These are phyloP conservation scores for Neria commutata DNA, from an alignment of 2,888 invertebrate genomes.

Conservation along the genomic window DNA sequence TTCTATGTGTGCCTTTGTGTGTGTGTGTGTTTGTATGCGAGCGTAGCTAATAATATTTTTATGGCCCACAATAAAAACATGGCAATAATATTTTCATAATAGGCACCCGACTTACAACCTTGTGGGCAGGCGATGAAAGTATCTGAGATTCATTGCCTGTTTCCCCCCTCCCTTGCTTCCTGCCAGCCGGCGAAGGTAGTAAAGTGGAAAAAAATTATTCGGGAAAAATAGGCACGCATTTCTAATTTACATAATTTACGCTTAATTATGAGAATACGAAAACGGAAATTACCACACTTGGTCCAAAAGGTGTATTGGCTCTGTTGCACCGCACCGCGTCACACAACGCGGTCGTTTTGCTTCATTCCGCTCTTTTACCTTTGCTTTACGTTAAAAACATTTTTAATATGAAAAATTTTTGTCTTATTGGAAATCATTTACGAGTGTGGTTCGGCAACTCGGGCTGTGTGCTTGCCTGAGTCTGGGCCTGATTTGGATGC, in stretches of 20 bases:
- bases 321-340: not conserved
- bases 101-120: slow-evolving; percentile 3
- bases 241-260: slow-evolving; percentile 48
- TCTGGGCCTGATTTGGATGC: too few species aligned
- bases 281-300: slow-evolving; percentile 29
- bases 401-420: not conserved
- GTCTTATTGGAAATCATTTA: too few species aligned
- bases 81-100: slow-evolving; percentile 24
- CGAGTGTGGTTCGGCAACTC: too few species aligned
- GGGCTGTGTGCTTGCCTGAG: too few species aligned
- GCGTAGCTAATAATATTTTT: not conserved
- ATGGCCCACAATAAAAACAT: slow-evolving; percentile 1
- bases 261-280: slow-evolving; percentile 41
- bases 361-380: not conserved
- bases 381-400: not conserved
- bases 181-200: too few species aligned
- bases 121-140: not conserved
- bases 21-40: not conserved
- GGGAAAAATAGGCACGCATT: not conserved
- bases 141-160: too few species aligned
- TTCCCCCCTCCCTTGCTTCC: too few species aligned
- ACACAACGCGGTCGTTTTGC: not conserved
- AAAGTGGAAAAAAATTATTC: too few species aligned
- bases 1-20: not conserved
- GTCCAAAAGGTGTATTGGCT: slow-evolving; percentile 28